phyloP scores from a whole-genome alignment of 1,140 invertebrate genomes.

The Drosophila nebulosa region DNA sequence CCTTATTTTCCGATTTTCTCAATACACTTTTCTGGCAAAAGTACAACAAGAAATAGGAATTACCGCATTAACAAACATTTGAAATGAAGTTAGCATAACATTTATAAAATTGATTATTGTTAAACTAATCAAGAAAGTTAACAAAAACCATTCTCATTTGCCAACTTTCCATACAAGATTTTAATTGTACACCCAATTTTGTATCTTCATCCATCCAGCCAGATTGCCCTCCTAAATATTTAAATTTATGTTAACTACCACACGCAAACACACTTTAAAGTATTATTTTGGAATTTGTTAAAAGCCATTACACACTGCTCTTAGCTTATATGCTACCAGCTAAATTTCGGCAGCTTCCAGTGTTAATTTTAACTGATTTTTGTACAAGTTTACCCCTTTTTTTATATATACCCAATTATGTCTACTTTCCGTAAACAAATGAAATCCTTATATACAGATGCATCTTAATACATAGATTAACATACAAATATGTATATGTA shows the following conservation, averaged over 20 bases:
- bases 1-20: background rate
- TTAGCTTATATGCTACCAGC: slow-evolving; percentile 20
- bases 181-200: too few species aligned
- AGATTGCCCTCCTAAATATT: slow-evolving; percentile 4
- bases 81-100: slow-evolving; percentile 25
- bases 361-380: slow-evolving; percentile 32
- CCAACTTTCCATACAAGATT: slow-evolving; percentile 19
- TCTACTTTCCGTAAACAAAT: slow-evolving; percentile 20
- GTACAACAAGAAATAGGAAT: slow-evolving; percentile 2
- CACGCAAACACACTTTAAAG: slow-evolving; percentile 36
- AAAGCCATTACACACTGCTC: slow-evolving; percentile 3
- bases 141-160: too few species aligned
- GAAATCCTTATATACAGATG: slow-evolving; percentile 54
- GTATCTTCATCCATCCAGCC: background rate
- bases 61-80: slow-evolving; percentile 35
- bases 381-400: slow-evolving; percentile 12
- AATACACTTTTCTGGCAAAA: background rate
- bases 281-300: slow-evolving; percentile 46
- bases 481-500: slow-evolving; percentile 56
- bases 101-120: slow-evolving; percentile 55
- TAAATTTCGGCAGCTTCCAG: slow-evolving; percentile 54
- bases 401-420: slow-evolving; percentile 7
- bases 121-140: too few species aligned
- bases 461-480: slow-evolving; percentile 23
- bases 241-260: slow-evolving; percentile 47